Evolutionary conservation across 35 echinoderm and acorn worm species (phyloP), one percentile per base, ranked within the genome.

Genomic region (Lytechinus variegatus): DNA sequence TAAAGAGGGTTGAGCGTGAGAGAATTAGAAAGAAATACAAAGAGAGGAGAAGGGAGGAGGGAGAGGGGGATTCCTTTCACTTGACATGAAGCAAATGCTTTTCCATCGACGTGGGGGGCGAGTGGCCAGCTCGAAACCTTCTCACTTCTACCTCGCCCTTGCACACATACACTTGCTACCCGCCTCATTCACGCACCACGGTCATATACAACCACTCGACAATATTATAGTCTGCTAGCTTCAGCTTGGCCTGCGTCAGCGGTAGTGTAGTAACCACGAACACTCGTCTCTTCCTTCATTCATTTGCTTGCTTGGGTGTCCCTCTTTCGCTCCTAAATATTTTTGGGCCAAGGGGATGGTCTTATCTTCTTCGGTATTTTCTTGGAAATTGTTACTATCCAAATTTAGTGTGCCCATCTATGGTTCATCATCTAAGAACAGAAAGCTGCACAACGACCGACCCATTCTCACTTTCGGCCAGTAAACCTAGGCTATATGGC

Each of bases 61-160:
- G 27, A 27, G 91, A 53, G 56, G 89, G 57, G 54, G 28, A 57
- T 54, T 54, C 27, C 5, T 55, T 93, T 54, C 27, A 24, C 66
- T 16, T 79, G 19, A 79, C 66, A 79, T 79, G 52, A 55, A 13
- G 53, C 92, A 44, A 93, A 27, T 54, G 54, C 27, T 28, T 93
- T 55, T 12, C 10, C 14, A 16, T 93, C 92, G 92, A 93, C 92
- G 92, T 93, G 92, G 92, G 92, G 92, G 92, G 92, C 92, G 92
- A 54, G 92, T 57, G 29, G 92, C 92, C n/a, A 90, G 88, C 88
- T 21, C 92, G 55, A 28, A 27, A 12, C 9, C 92, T 4, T 93
- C 92, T 53, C 92, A 93, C 57, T 11, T 53, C 11, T 53, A 92
- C 13, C 27, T 28, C 10, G 16, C 52, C 33, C 33, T 56, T 57